Base-by-base conservation (phyloP, 2,113 vertebrate genomes). In the Malurus melanocephalus region DNA sequence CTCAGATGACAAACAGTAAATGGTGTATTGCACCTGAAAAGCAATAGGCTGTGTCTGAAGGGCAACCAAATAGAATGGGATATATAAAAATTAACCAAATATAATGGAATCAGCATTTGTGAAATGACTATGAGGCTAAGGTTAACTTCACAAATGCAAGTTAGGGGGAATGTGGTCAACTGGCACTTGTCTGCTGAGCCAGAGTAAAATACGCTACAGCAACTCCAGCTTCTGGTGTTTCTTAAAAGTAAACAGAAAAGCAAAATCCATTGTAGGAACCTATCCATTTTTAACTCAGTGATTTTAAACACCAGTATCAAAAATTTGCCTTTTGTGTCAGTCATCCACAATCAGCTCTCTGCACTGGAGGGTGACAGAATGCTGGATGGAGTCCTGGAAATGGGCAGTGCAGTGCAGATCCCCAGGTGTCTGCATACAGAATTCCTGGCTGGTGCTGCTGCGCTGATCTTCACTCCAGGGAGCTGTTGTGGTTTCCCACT, bases 1-100 rank as follows among this genome's bases (percentile, higher is more conserved):
- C 8, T 30, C 40, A 56, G 0, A 3, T 72, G 43, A 9, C 13
- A 4, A 23, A 18, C 21, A 60, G 35, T 21, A 9, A 43, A 7
- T 43, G 22, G 13, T 28, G 21, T 79, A 59, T 24, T 80, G 57
- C n/a, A 80, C 14, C 28, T 71, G 74, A n/a, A 28, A 65, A 75
- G 52, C 55, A 22, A 12, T 51, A 40, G 13, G 7, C 38, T 78
- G 46, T 53, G 15, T 51, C 49, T 52, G 38, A 64, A 52, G n/a
- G 11, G 35, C 72, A 48, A 30, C 20, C 26, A 43, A 22, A 18
- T 6, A 11, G 13, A 71, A 20, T 43, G 45, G 11, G 59, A 32
- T 56, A 15, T 18, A 18, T 52, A 7, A 40, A 56, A 30, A 12
- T 40, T 79, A 56, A 42, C 10, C 22, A 46, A 12, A 28, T 42